Percentiles rank a stretch among this genome's conserved stretches.
phyloP scores from a whole-genome alignment of 2,113 vertebrate species.

The Martes martes region DNA sequence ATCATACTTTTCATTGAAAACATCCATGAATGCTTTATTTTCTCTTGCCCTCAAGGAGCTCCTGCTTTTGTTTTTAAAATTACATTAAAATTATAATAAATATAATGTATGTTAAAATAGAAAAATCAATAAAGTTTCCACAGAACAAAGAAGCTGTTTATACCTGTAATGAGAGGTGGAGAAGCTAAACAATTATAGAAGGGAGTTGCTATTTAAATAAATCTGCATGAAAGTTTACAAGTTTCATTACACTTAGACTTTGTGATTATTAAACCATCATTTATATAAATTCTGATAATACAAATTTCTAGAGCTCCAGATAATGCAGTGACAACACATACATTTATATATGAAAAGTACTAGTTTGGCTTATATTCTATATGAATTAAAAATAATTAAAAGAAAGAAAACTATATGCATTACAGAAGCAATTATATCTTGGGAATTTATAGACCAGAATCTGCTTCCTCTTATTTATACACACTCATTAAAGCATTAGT shows the following conservation, averaged over 20 bases:
- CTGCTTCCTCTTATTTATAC: slow-evolving; percentile 44
- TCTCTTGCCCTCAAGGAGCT: background rate
- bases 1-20: background rate
- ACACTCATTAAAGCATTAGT: slow-evolving; percentile 57
- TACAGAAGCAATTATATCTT: slow-evolving; percentile 38
- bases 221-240: background rate
- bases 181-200: background rate
- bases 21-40: background rate
- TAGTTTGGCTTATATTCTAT: background rate
- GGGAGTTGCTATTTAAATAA: background rate
- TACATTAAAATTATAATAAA: background rate
- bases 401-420: slow-evolving; percentile 26
- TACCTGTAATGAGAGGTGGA: background rate
- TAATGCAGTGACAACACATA: background rate
- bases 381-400: slow-evolving; percentile 41
- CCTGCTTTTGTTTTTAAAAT: background rate
- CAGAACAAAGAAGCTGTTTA: background rate
- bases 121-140: background rate
- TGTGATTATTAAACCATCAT: background rate
- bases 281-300: slow-evolving; percentile 28
- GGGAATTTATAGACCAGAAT: slow-evolving; percentile 22
- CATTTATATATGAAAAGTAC: slow-evolving; percentile 4
- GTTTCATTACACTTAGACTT: background rate
- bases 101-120: background rate
- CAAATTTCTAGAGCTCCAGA: background rate